phyloP scores from a whole-genome alignment of 2,888 invertebrate species.

The Lepas anatifera region DNA sequence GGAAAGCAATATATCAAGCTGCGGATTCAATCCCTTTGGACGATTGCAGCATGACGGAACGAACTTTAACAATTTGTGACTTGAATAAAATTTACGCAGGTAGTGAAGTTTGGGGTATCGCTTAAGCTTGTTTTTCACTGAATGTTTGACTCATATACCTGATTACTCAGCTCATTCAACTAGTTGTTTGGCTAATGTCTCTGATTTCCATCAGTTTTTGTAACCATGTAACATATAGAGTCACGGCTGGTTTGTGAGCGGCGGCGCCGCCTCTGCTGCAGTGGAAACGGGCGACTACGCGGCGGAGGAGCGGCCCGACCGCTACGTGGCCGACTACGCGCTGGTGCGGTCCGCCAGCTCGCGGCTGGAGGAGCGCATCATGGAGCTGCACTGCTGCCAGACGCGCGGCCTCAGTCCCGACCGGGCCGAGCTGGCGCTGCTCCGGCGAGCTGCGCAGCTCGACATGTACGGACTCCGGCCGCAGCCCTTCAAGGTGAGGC shows the following conservation, averaged over 20 bases:
- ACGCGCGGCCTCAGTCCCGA: slow-evolving; percentile 66
- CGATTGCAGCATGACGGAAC: no score
- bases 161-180: no score
- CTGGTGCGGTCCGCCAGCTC: slow-evolving; percentile 84
- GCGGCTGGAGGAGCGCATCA: slow-evolving; percentile 80
- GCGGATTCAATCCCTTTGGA: no score
- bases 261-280: slow-evolving; percentile 35
- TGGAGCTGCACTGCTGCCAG: slow-evolving; percentile 79
- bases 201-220: no score
- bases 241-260: background rate
- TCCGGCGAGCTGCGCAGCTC: slow-evolving; percentile 76
- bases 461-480: slow-evolving; percentile 98
- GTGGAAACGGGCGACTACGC: slow-evolving; percentile 93
- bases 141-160: no score
- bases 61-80: no score
- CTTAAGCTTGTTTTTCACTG: no score
- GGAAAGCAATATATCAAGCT: no score
- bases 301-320: slow-evolving; percentile 69
- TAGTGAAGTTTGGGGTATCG: no score
- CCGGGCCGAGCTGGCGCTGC: slow-evolving; percentile 78
- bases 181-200: no score
- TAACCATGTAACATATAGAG: no score
- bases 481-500: slow-evolving; percentile 84
- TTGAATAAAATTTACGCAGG: no score
- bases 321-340: slow-evolving; percentile 83